Base-by-base conservation (phyloP, 2,888 invertebrate genomes). In the Pandemis corylana region DNA sequence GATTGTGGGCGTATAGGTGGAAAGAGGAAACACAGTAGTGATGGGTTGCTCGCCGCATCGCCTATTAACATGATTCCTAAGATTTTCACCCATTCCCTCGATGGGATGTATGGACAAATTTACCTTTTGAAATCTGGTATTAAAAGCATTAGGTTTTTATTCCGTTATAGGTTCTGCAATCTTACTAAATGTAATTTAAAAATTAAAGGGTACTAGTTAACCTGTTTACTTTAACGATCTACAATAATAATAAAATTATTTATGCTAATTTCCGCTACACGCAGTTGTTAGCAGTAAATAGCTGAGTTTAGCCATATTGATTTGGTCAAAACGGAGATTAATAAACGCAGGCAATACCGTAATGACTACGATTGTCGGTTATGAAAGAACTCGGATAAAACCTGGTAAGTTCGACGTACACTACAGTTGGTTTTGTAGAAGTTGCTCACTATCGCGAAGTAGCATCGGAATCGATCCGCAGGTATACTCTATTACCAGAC, bases 381-480 rank as follows among this genome's bases (percentile, higher is more conserved):
- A 75, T 66, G 66, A 75, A 71, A 75, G 66, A 53, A 53, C 59
- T n/a, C n/a, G 51, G 61, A 53, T 70, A 62, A 44, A 44, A 71
- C 75, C 44, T 46, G 66, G 70, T 28, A 68, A 49, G 62, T 10
- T 59, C 10, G 28, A 28, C 20, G 56, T 72, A 63, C 7, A 12
- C 28, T 5, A 7, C 13, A n/a, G 41, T 62, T 41, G 62, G n/a
- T 13, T 41, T 42, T 15, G n/a, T 28, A 59, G n/a, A 56, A 59
- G 28, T 20, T 59, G 12, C 4, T 10, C 10, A 28, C 12, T 59
- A 28, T 59, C 28, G 6, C 51, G 51, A 0, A 6, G 51, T 7
- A 51, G 51, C n/a, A 13, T 13, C 13, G n/a, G 6, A 36, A 36
- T 36, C 28, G 28, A 36, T 36, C 28, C 28, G 28, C 28, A 36